phyloP scores from a whole-genome alignment of 1,140 invertebrate species.

The Drosophila nikananu region DNA sequence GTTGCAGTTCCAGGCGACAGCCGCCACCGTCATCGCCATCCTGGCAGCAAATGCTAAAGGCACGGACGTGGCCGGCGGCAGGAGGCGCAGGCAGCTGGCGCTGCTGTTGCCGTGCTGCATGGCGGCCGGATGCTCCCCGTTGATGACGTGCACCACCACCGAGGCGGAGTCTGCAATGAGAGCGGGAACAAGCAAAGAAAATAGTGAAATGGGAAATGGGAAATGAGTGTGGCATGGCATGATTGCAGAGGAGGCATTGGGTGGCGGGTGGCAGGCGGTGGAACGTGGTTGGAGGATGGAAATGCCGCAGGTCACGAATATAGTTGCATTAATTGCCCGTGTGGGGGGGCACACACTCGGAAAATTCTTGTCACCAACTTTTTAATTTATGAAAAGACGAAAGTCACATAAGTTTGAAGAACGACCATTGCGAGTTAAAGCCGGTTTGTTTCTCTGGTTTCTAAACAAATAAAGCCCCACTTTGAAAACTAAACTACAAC shows the following conservation, averaged over 20 bases:
- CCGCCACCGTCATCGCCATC: conserved; percentile 55
- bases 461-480: neutral
- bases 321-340: conserved; percentile 19
- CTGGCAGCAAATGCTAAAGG: conserved; percentile 68
- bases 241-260: neutral
- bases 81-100: conserved; percentile 73
- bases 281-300: neutral
- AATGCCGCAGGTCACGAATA: conserved; percentile 22
- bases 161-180: conserved; percentile 87
- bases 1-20: conserved; percentile 72
- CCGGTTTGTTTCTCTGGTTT: neutral
- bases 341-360: neutral
- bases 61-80: conserved; percentile 54
- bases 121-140: conserved; percentile 90
- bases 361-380: conserved; percentile 10
- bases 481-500: neutral
- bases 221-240: conserved; percentile 35
- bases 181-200: neutral
- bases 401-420: neutral
- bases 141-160: conserved; percentile 89
- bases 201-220: neutral
- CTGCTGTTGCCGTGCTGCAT: conserved; percentile 89
- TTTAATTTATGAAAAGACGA: conserved; percentile 11
- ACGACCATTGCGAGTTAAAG: neutral
- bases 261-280: neutral